Conservation (phyloP, 2,797 vertebrate species). For the Onychomys arenicola region DNA sequence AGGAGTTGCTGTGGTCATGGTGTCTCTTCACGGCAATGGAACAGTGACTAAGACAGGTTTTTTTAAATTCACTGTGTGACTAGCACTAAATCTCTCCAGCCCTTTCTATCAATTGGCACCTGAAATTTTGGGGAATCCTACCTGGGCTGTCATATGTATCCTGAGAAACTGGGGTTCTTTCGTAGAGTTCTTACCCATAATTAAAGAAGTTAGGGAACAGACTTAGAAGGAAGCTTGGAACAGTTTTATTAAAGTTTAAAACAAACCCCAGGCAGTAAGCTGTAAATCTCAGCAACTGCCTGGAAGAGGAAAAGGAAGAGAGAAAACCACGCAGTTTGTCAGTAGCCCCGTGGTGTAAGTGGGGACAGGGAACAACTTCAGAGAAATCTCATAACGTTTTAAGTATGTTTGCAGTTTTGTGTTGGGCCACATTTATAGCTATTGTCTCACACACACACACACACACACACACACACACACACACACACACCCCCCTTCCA, state of each 20-base stretch:
- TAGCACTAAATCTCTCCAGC: background rate
- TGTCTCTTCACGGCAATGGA: background rate
- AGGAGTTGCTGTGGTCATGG: background rate
- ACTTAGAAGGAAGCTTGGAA: background rate
- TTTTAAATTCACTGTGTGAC: background rate
- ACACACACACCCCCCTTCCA: no score
- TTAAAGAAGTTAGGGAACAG: background rate
- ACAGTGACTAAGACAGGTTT: background rate
- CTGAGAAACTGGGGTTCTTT: background rate
- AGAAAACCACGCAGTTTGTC: background rate
- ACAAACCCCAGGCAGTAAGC: background rate
- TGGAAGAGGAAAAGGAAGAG: background rate
- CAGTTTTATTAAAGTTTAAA: background rate
- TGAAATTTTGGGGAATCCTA: background rate
- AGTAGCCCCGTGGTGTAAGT: background rate
- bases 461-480: no score
- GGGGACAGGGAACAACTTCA: background rate
- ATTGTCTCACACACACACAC: no score
- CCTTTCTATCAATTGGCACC: background rate
- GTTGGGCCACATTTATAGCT: no score
- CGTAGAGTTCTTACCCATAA: background rate
- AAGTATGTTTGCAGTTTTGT: no score
- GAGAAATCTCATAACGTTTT: background rate
- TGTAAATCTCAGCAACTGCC: background rate
- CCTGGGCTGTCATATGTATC: background rate